phyloP scores from a whole-genome alignment of 2,797 vertebrate genomes.

The Chloroceryle amazona region DNA sequence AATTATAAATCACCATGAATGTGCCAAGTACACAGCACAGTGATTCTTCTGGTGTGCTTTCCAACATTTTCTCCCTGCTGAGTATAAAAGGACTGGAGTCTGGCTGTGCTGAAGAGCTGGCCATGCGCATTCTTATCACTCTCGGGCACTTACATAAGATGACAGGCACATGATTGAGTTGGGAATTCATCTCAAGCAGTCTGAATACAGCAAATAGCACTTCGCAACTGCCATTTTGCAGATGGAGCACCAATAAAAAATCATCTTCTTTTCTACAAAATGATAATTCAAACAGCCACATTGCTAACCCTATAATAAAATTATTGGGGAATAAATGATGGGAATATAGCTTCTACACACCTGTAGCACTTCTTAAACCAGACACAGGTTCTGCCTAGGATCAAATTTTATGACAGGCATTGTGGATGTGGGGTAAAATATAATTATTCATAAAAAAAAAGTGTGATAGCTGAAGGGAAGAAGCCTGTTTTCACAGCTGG shows the following conservation, averaged over 20 bases:
- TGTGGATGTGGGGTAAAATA: not conserved
- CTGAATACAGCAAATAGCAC: not conserved
- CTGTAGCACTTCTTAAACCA: not conserved
- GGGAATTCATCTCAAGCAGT: not conserved
- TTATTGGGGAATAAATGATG: not conserved
- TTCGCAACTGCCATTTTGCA: not conserved
- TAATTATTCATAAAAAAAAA: not conserved
- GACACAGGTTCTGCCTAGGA: not conserved
- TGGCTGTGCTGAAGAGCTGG: not conserved
- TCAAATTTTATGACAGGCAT: not conserved
- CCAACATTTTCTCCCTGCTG: not conserved
- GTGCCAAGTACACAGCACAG: not conserved
- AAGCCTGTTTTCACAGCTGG: constrained; percentile 33
- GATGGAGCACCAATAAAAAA: not conserved
- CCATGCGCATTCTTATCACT: not conserved
- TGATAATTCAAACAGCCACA: not conserved
- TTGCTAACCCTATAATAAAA: not conserved
- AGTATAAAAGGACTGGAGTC: not conserved
- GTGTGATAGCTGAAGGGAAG: not conserved
- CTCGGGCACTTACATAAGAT: not conserved
- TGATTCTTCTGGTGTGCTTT: not conserved
- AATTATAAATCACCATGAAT: not conserved
- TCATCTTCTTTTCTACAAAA: not conserved
- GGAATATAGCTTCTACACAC: not conserved
- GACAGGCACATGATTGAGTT: not conserved